Conservation (phyloP, 2,113 vertebrate genomes). For the Lycocorax pyrrhopterus region DNA sequence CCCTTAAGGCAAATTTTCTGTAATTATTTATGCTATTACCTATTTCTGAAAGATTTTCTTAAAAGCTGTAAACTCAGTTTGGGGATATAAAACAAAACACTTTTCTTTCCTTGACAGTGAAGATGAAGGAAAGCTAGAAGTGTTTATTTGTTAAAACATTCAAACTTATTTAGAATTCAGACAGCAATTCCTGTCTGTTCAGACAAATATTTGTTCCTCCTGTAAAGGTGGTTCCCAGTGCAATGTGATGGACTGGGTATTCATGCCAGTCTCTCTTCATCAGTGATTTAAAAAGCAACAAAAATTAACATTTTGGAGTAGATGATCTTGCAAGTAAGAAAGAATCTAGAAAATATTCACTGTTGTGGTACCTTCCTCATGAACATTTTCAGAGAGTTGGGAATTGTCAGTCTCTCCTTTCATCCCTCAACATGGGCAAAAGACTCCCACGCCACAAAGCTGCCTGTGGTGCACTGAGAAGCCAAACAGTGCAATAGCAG, state of each 20-base stretch:
- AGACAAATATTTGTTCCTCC: neutral
- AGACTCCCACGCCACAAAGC: neutral
- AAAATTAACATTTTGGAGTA: neutral
- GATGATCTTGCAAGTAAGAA: neutral
- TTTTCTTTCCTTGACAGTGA: neutral
- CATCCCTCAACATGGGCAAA: accelerated
- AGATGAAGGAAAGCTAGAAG: neutral
- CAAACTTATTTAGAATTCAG: neutral
- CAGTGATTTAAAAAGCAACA: neutral
- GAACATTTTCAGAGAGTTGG: neutral
- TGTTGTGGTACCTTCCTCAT: neutral
- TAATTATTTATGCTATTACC: neutral
- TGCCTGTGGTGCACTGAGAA: neutral
- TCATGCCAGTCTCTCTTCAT: neutral
- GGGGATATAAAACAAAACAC: neutral
- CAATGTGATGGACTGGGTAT: neutral
- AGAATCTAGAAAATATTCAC: neutral
- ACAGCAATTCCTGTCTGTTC: neutral
- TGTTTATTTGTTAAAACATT: neutral
- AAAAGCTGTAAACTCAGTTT: neutral
- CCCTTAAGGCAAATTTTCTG: neutral
- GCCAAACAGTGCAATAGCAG: neutral
- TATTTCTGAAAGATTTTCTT: neutral
- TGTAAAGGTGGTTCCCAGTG: neutral
- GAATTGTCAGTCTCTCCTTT: neutral